Evolutionary conservation across 2,113 vertebrate genomes (phyloP).

Genomic region (Peromyscus leucopus): DNA sequence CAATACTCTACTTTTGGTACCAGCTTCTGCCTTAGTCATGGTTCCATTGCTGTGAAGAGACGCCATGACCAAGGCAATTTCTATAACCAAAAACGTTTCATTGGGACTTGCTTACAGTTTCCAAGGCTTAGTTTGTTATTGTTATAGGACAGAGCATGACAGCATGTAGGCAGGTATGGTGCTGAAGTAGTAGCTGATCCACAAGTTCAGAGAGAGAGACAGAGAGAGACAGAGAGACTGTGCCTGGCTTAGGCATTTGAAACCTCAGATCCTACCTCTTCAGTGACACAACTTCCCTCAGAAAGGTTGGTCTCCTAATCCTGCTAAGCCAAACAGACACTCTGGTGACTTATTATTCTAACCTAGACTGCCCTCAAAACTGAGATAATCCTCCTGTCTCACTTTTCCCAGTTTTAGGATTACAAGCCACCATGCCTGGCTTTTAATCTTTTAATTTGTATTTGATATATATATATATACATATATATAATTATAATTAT

Average conservation of each 20-base stretch:
- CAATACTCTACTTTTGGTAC: not conserved
- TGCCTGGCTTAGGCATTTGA: not conserved
- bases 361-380: not conserved
- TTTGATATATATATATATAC: not conserved
- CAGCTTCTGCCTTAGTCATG: not conserved
- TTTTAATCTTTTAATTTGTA: constrained; percentile 39
- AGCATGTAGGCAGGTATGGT: not conserved
- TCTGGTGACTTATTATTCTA: not conserved
- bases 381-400: too few relatives aligned
- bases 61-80: not conserved
- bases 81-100: not conserved
- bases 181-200: not conserved
- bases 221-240: not conserved
- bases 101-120: not conserved
- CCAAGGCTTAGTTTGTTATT: not conserved
- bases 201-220: not conserved
- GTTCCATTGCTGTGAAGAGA: not conserved
- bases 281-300: not conserved
- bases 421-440: not conserved
- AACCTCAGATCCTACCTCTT: not conserved
- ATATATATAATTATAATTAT: not conserved
- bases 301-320: not conserved
- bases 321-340: not conserved
- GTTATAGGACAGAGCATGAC: not conserved
- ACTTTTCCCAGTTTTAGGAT: too few relatives aligned